phyloP scores from a whole-genome alignment of 2,113 vertebrate species.

The Erpornis zantholeuca region DNA sequence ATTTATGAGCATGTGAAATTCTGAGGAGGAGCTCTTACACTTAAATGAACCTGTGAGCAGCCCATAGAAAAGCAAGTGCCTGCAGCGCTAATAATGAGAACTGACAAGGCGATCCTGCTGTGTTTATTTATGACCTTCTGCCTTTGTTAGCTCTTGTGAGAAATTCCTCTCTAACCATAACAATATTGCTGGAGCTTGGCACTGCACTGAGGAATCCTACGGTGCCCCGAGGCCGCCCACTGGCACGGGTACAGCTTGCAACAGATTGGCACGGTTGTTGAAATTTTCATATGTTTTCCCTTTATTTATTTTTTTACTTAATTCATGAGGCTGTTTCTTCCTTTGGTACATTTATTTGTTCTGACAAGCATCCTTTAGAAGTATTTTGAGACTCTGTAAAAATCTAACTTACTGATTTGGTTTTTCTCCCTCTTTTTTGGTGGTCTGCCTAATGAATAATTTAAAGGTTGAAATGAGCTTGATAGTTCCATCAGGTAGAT shows the following conservation, averaged over 20 bases:
- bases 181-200: conserved; percentile 76
- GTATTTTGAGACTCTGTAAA: neutral
- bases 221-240: conserved; percentile 65
- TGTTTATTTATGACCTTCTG: conserved; percentile 87
- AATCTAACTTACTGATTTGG: neutral
- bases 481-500: neutral
- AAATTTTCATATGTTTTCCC: conserved; percentile 29
- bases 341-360: conserved; percentile 6
- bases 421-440: neutral
- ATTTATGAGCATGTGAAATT: conserved; percentile 72
- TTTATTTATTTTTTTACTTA: conserved; percentile 50
- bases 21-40: conserved; percentile 72
- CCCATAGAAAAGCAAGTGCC: conserved; percentile 75
- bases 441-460: neutral
- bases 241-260: conserved; percentile 68
- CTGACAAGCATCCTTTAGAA: conserved; percentile 8
- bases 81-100: conserved; percentile 82
- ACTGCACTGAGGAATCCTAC: conserved; percentile 71
- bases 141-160: conserved; percentile 83
- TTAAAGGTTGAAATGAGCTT: neutral
- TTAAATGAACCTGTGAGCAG: conserved; percentile 76
- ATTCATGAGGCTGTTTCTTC: conserved; percentile 30
- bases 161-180: conserved; percentile 80
- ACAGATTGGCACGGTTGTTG: conserved; percentile 59
- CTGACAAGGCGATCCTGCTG: conserved; percentile 79